phyloP scores from a whole-genome alignment of 2,797 vertebrate species.

The Anniella stebbinsi region DNA sequence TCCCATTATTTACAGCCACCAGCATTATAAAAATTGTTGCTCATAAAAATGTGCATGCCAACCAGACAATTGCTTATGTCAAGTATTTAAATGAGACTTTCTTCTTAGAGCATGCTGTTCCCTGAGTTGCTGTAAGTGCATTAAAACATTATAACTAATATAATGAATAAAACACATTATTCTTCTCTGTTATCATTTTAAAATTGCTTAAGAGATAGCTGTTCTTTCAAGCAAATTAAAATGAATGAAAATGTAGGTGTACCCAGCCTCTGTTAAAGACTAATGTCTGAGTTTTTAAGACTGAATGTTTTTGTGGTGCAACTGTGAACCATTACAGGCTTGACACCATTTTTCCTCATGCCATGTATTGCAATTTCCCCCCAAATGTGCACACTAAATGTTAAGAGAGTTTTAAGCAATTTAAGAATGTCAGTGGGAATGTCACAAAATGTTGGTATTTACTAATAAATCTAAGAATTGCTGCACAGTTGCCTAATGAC shows the following conservation, averaged over 20 bases:
- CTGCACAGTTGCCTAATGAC: neutral
- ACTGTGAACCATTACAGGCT: neutral
- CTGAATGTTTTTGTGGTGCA: neutral
- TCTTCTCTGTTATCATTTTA: neutral
- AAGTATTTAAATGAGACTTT: neutral
- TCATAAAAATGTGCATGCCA: conserved; percentile 25
- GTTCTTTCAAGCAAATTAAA: conserved; percentile 56
- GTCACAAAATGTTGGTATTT: neutral
- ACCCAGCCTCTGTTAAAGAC: conserved; percentile 55
- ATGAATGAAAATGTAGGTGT: conserved; percentile 50
- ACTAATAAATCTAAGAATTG: neutral
- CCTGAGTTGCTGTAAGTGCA: neutral
- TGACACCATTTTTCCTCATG: neutral
- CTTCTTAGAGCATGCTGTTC: neutral
- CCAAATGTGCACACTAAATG: neutral
- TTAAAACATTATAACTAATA: conserved; percentile 27
- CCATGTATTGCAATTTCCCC: neutral
- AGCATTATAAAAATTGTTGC: neutral
- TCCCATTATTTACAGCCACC: neutral
- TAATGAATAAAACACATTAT: neutral
- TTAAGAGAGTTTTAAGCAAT: neutral
- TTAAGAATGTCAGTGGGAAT: neutral
- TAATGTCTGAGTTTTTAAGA: conserved; percentile 33
- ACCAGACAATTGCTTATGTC: neutral
- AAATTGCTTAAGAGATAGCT: conserved; percentile 49